A percentile compares a stretch with the other conserved stretches of the same genome.
Evolutionary conservation across 2,113 vertebrate species (phyloP).

Genomic region (Leptodactylus fuscus): DNA sequence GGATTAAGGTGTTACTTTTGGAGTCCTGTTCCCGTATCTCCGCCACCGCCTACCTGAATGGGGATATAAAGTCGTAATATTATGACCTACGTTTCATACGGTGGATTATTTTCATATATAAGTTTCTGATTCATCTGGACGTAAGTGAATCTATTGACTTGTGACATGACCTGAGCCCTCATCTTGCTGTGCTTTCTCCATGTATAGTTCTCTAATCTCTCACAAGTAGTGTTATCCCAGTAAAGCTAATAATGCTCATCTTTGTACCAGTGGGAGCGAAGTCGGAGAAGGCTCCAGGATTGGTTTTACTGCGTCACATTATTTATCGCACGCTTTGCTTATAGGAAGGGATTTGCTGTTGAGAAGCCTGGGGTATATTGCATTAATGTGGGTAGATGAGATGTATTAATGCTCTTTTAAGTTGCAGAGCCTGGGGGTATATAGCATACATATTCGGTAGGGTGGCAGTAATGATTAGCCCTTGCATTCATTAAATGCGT

Average conservation of each 20-base stretch:
- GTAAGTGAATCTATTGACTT: no score
- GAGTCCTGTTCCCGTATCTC: no score
- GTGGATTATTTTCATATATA: not conserved
- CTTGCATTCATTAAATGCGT: not conserved
- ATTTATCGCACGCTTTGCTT: not conserved
- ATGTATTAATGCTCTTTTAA: slow-evolving; percentile 27
- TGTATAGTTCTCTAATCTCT: not conserved
- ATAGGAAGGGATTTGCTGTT: not conserved
- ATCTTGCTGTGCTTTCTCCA: not conserved
- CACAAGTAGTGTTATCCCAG: not conserved
- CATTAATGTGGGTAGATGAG: slow-evolving; percentile 33
- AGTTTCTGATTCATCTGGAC: not conserved
- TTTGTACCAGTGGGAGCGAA: not conserved
- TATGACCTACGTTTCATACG: not conserved
- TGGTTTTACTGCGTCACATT: not conserved
- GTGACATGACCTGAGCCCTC: not conserved
- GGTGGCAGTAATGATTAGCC: not conserved
- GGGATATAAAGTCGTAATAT: no score
- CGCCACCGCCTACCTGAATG: no score
- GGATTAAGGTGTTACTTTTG: no score
- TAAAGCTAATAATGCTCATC: not conserved
- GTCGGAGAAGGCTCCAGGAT: not conserved
- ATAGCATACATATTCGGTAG: slow-evolving; percentile 8
- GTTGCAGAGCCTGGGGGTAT: not conserved
- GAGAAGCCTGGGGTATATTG: not conserved